phyloP scores from a whole-genome alignment of 2,113 vertebrate species.

The Leiothrix lutea region DNA sequence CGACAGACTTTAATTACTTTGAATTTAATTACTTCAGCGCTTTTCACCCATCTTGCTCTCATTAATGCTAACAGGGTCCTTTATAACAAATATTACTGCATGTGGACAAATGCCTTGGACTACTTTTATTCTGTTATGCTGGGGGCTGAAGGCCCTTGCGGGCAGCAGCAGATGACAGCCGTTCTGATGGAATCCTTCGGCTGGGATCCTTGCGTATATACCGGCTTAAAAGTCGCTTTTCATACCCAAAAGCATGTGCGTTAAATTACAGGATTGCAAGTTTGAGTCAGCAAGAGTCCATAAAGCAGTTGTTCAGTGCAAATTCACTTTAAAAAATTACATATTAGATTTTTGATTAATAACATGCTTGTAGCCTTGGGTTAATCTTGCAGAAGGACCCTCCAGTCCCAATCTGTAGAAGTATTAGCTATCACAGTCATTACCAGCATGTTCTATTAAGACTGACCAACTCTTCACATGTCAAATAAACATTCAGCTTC shows the following conservation, averaged over 20 bases:
- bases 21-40: not conserved
- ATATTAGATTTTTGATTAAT: conserved; percentile 45
- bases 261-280: not conserved
- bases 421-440: conserved; percentile 50
- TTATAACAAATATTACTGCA: not conserved
- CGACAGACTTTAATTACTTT: too few species aligned
- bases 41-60: not conserved
- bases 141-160: not conserved
- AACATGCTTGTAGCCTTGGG: conserved; percentile 29
- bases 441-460: conserved; percentile 57
- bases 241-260: not conserved
- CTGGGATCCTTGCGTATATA: not conserved
- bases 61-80: not conserved
- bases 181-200: not conserved
- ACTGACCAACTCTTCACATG: conserved; percentile 64
- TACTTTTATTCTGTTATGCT: not conserved
- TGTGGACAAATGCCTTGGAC: fast-evolving
- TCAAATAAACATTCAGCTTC: conserved; percentile 53
- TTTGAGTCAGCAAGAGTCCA: not conserved
- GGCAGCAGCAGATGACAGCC: not conserved
- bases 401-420: conserved; percentile 15
- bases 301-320: not conserved
- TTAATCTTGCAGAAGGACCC: conserved; percentile 21
- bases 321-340: conserved; percentile 60
- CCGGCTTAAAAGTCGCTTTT: not conserved